Evolutionary conservation across 2,797 vertebrate species (phyloP).

Genomic region (Propithecus deckenii): DNA sequence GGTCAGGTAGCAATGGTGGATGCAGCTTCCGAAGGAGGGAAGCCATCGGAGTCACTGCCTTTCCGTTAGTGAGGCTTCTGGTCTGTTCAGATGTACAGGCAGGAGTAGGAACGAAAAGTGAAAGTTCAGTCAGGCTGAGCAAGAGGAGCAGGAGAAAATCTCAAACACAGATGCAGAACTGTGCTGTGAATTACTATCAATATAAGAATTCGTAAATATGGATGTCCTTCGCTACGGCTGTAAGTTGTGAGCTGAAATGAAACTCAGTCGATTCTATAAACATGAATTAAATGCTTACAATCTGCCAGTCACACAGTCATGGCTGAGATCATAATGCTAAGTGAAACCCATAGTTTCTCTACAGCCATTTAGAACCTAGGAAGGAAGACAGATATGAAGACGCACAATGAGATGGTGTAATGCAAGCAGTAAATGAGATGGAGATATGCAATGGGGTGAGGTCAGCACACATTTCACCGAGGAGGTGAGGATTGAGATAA

Average conservation of each 20-base stretch:
- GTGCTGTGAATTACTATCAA: background rate
- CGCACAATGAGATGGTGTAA: background rate
- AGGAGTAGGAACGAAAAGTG: slow-evolving; percentile 35
- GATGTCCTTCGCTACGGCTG: background rate
- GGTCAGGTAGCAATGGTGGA: background rate
- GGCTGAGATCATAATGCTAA: background rate
- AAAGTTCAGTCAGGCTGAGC: background rate
- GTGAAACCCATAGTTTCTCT: background rate
- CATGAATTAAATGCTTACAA: background rate
- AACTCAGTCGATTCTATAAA: background rate
- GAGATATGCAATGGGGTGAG: background rate
- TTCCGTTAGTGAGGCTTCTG: background rate
- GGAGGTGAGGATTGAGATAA: background rate
- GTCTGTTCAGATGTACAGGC: background rate
- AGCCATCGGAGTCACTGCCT: background rate
- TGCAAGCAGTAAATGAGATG: background rate
- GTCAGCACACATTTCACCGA: background rate
- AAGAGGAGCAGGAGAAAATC: background rate
- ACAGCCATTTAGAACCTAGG: background rate
- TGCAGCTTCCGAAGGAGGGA: background rate
- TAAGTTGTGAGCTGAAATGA: background rate
- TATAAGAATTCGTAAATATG: background rate
- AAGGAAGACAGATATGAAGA: background rate
- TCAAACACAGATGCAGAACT: background rate
- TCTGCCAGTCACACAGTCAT: background rate